These are phyloP conservation scores for Linurgus olivaceus DNA, from an alignment of 2,797 vertebrate species.

Conservation along the genomic window DNA sequence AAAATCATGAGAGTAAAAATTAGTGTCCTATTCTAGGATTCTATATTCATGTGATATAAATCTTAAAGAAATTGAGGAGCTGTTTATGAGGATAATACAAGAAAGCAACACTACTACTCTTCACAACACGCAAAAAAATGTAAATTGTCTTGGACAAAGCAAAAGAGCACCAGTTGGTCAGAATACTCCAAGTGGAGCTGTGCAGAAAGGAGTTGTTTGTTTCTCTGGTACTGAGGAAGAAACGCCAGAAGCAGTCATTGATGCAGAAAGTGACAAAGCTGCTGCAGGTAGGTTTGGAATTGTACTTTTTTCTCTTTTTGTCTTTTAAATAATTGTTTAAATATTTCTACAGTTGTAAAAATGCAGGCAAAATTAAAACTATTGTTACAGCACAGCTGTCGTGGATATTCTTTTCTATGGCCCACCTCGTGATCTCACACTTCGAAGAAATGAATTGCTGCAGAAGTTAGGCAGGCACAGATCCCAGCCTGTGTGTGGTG, in stretches of 20 bases:
- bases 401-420: background rate
- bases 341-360: background rate
- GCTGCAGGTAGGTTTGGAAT: slow-evolving; percentile 59
- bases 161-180: background rate
- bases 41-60: slow-evolving; percentile 75
- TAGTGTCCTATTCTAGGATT: slow-evolving; percentile 64
- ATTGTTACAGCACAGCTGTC: background rate
- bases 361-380: background rate
- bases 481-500: background rate
- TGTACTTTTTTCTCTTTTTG: background rate
- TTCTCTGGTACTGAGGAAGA: slow-evolving; percentile 6
- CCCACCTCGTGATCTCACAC: background rate
- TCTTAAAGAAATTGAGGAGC: slow-evolving; percentile 70
- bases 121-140: background rate
- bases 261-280: background rate
- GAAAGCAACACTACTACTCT: slow-evolving; percentile 3
- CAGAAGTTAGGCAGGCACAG: background rate
- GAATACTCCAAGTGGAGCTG: background rate
- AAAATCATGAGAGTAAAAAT: background rate
- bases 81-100: slow-evolving; percentile 62
- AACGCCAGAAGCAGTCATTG: background rate
- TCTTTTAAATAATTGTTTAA: background rate
- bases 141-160: background rate
- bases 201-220: slow-evolving; percentile 16
- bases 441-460: background rate